Conservation (phyloP, 2,888 invertebrate species). For the Peribatodes rhomboidaria region DNA sequence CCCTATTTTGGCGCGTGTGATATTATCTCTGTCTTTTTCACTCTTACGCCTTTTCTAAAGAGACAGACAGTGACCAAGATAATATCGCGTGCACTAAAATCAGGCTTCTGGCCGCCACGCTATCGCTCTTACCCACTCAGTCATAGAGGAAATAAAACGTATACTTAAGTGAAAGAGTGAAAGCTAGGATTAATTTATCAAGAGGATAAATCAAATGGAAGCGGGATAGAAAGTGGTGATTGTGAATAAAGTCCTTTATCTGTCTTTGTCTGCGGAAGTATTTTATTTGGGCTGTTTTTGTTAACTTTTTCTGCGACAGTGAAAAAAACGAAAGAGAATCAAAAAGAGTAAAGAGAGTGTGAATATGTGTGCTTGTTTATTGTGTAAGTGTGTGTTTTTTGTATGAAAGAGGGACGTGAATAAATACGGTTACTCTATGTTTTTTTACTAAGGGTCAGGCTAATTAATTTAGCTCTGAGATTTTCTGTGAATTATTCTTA, state of each 20-base stretch:
- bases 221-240: conserved; percentile 22
- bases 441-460: too few species aligned
- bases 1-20: too few species aligned
- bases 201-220: conserved; percentile 33
- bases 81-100: too few species aligned
- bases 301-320: not conserved
- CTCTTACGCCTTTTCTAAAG: too few species aligned
- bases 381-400: too few species aligned
- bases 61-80: too few species aligned
- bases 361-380: too few species aligned
- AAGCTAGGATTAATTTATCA: conserved; percentile 35
- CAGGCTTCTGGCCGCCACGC: conserved; percentile 12
- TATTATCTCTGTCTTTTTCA: too few species aligned
- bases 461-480: too few species aligned
- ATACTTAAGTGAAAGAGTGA: conserved; percentile 35
- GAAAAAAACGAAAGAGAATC: not conserved
- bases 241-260: conserved; percentile 15
- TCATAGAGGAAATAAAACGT: conserved; percentile 36
- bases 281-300: conserved; percentile 21
- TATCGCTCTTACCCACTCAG: conserved; percentile 34
- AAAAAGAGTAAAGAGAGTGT: not conserved
- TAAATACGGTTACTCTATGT: too few species aligned
- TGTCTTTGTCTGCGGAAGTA: conserved; percentile 14
- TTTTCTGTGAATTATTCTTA: too few species aligned
- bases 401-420: too few species aligned